A percentile compares a stretch with the other conserved stretches of the same genome.
Conservation (phyloP, 2,888 invertebrate species). For the Heliconius hortense region DNA sequence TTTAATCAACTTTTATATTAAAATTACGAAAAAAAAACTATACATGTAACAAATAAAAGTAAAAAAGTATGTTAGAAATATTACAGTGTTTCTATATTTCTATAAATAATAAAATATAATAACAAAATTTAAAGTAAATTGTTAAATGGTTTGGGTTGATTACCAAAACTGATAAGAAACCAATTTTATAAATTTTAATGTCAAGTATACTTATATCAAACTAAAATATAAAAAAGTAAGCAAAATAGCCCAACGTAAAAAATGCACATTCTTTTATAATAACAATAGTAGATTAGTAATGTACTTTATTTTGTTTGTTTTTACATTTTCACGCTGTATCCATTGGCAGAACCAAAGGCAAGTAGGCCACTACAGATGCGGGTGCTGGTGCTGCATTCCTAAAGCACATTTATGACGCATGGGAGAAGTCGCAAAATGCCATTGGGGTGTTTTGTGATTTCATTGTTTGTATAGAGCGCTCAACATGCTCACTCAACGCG, state of each 20-base stretch:
- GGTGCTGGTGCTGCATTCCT: no score
- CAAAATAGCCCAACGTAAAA: neutral
- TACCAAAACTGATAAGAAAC: neutral
- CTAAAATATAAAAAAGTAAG: neutral
- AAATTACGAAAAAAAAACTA: neutral
- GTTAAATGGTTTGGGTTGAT: neutral
- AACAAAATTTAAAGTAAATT: neutral
- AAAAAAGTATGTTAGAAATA: neutral
- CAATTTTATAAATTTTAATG: neutral
- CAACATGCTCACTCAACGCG: no score
- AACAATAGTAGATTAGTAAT: neutral
- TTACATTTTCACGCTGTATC: no score
- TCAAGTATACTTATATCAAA: neutral
- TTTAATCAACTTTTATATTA: slow-evolving; percentile 11
- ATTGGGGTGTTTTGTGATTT: no score
- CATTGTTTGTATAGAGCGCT: no score
- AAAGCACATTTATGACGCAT: no score
- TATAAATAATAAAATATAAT: neutral
- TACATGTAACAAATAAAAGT: neutral
- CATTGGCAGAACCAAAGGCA: no score
- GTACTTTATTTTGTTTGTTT: neutral
- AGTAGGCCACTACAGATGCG: no score
- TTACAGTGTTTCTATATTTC: neutral
- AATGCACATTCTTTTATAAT: neutral
- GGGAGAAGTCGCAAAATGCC: no score